Conservation (phyloP, 2,797 vertebrate species). For the Silurus lanzhouensis region DNA sequence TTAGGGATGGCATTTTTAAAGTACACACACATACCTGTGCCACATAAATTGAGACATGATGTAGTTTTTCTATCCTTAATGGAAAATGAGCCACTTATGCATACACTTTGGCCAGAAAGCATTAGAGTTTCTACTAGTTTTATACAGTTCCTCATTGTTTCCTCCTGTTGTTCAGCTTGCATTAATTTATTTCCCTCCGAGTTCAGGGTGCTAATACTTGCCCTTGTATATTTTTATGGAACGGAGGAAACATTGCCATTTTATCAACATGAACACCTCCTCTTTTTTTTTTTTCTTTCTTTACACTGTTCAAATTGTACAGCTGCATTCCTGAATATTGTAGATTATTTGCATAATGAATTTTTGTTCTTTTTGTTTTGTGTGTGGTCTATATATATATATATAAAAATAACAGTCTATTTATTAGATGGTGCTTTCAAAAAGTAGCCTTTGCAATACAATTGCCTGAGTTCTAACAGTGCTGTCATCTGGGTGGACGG, state of each 20-base stretch:
- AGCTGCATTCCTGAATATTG: constrained; percentile 60
- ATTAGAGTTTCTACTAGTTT: constrained; percentile 38
- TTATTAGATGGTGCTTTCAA: constrained; percentile 68
- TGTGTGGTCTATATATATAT: neutral
- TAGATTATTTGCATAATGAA: constrained; percentile 55
- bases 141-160: constrained; percentile 28
- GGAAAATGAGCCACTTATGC: neutral
- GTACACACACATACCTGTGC: neutral
- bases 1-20: constrained; percentile 18
- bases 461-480: constrained; percentile 46
- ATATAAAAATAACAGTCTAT: constrained; percentile 52
- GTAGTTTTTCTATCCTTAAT: neutral
- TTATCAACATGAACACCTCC: constrained; percentile 42
- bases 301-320: constrained; percentile 47
- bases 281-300: constrained; percentile 19
- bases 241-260: constrained; percentile 54
- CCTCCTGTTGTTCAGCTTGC: constrained; percentile 34
- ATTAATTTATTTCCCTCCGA: constrained; percentile 55
- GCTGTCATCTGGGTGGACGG: constrained; percentile 28
- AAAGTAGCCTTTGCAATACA: constrained; percentile 58
- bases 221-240: constrained; percentile 38
- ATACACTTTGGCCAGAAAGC: constrained; percentile 4
- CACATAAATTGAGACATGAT: neutral
- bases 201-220: constrained; percentile 46
- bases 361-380: constrained; percentile 50